Base-by-base conservation (phyloP, 2,797 vertebrate genomes). In the Telmatherina bonti region DNA sequence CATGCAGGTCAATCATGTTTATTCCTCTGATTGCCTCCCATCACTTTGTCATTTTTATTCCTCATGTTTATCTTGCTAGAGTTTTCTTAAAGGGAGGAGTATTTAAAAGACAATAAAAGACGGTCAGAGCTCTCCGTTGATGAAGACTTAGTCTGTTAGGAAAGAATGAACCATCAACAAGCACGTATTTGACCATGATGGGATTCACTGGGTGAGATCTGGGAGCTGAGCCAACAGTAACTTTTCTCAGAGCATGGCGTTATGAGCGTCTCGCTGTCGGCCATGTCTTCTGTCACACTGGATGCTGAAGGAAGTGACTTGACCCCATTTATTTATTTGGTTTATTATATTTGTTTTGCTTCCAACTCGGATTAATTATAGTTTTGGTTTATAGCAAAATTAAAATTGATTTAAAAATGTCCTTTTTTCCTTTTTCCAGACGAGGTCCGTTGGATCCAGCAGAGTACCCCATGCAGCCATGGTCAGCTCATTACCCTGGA, bases 381-480 rank as follows among this genome's bases (percentile, higher is more conserved):
- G 33, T 16, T 58, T 58, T 30, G 49, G 22, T 26, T 20, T 10
- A 29, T 27, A 12, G 41, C 9, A 2, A 26, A 27, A 27, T 20
- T 11, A 35, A 35, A 2, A 3, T 60, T 24, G 16, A 13, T 52
- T 33, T 43, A 72, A 76, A 38, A 62, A 67, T 70, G 55, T 78
- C 52, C 57, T 60, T 1, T 26, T 72, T 52, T 71, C 51, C 74
- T 69, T 54, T 89, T 54, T 89, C 56, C 91, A 99, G 98, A 89
- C 94, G 95, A 66, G 95, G 95, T 67, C 95, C 95, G 0, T 65
- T 92, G 75, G 96, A 97, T 64, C 92, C 95, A 12, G 74, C 89
- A 4, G 96, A 98, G 41, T 97, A 96, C 72, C 92, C 95, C 59
- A 89, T 93, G 24, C 95, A 93, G 41, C 91, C 94, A 5, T 96